Evolutionary conservation across 2,113 vertebrate species (phyloP).

Genomic region (Aptenodytes forsteri): DNA sequence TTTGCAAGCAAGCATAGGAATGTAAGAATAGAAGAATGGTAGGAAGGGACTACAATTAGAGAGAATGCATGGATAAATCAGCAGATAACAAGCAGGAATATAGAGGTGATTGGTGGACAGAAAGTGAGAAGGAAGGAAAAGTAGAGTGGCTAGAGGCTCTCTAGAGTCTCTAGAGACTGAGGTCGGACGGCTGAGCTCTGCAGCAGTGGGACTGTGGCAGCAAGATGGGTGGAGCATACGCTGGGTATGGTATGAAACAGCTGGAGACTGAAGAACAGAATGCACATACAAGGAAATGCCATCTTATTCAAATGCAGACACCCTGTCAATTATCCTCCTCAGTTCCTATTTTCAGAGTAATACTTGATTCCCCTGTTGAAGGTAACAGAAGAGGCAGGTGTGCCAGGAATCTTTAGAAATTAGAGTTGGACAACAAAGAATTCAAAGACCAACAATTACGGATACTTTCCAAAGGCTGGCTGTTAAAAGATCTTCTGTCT

Average conservation of each 20-base stretch:
- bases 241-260: neutral
- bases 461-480: neutral
- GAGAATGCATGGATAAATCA: neutral
- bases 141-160: neutral
- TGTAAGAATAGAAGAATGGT: neutral
- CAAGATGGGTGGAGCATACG: accelerated
- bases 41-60: neutral
- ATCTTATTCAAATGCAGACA: neutral
- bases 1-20: neutral
- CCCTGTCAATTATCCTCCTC: neutral
- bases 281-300: neutral
- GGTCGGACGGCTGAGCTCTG: neutral
- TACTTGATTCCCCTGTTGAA: neutral
- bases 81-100: neutral
- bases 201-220: neutral
- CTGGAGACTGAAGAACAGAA: neutral
- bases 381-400: neutral
- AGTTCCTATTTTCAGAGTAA: neutral
- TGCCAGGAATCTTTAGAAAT: neutral
- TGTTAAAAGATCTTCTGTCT: neutral
- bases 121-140: neutral
- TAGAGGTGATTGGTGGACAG: neutral
- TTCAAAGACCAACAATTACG: neutral
- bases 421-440: neutral
- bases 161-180: neutral